Percentiles rank a stretch among this genome's conserved stretches.
Conservation (phyloP, 2,113 vertebrate species). For the Baryphthengus martii region DNA sequence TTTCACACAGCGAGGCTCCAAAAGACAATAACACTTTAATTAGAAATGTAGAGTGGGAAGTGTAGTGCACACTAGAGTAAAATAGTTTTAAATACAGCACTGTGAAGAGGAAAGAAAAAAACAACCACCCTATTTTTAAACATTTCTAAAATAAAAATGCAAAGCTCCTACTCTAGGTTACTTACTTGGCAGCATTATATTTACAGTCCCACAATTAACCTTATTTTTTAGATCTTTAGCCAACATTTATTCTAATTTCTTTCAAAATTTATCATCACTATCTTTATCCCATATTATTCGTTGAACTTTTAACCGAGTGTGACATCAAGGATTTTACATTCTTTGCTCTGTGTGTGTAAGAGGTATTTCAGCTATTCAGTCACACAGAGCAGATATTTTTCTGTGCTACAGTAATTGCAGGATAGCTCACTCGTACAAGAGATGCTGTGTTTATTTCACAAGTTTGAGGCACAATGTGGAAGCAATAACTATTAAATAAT, state of each 20-base stretch:
- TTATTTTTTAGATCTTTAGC: slow-evolving; percentile 4
- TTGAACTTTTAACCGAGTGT: slow-evolving; percentile 1
- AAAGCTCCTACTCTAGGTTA: neutral
- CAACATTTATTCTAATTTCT: neutral
- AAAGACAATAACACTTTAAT: slow-evolving; percentile 88
- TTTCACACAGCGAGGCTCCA: slow-evolving; percentile 85
- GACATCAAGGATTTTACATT: neutral
- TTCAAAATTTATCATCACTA: slow-evolving; percentile 18
- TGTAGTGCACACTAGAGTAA: slow-evolving; percentile 70
- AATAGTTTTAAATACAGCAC: neutral
- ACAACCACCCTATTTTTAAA: neutral
- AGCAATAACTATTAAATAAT: slow-evolving; percentile 10
- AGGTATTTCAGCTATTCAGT: slow-evolving; percentile 20
- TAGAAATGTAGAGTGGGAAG: slow-evolving; percentile 76
- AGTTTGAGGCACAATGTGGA: slow-evolving; percentile 1
- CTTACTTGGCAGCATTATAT: neutral
- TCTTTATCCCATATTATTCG: neutral
- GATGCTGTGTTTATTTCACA: slow-evolving; percentile 16
- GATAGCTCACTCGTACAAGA: neutral
- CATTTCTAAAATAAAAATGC: slow-evolving; percentile 7
- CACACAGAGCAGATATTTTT: neutral
- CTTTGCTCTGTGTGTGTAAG: neutral
- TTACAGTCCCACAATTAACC: neutral
- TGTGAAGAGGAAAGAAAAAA: neutral
- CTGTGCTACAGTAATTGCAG: neutral